A percentile compares a stretch with the other conserved stretches of the same genome.
Conservation (phyloP, 2,797 vertebrate species). For the Coracias cyanogaster region DNA sequence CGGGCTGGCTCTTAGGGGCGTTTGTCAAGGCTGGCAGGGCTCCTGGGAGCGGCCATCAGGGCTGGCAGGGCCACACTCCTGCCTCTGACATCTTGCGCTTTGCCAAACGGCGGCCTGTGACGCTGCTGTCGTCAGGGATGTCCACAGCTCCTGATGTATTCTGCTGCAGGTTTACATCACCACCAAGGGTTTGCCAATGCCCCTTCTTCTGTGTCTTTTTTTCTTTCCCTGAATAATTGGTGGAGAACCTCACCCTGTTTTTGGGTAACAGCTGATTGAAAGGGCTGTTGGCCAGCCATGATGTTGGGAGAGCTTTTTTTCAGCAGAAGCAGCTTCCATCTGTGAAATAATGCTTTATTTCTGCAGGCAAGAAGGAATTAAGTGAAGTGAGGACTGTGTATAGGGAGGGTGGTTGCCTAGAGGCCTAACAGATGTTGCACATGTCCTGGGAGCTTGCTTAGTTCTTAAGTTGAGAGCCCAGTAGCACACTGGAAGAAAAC, state of each 20-base stretch:
- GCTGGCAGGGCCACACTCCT: background rate
- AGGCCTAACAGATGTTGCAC: background rate
- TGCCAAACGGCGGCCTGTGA: background rate
- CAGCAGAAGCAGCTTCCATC: background rate
- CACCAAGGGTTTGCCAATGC: accelerated
- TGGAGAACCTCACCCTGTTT: background rate
- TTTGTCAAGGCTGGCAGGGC: background rate
- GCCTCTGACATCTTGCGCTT: background rate
- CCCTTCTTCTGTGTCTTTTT: background rate
- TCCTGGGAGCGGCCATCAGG: background rate
- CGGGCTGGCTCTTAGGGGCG: background rate
- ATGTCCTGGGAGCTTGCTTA: background rate
- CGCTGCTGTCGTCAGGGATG: background rate
- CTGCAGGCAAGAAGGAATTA: background rate
- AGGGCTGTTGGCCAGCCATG: background rate
- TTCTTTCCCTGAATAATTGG: background rate
- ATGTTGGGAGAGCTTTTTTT: background rate
- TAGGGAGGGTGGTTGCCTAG: background rate
- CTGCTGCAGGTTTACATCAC: background rate
- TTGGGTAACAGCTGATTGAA: background rate
- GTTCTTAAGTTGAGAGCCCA: background rate
- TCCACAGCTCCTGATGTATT: background rate
- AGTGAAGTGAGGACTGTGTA: background rate
- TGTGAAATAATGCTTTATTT: background rate
- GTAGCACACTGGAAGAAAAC: background rate